Evolutionary conservation across 2,888 invertebrate genomes (phyloP).

Genomic region (Stomorhina lunata): DNA sequence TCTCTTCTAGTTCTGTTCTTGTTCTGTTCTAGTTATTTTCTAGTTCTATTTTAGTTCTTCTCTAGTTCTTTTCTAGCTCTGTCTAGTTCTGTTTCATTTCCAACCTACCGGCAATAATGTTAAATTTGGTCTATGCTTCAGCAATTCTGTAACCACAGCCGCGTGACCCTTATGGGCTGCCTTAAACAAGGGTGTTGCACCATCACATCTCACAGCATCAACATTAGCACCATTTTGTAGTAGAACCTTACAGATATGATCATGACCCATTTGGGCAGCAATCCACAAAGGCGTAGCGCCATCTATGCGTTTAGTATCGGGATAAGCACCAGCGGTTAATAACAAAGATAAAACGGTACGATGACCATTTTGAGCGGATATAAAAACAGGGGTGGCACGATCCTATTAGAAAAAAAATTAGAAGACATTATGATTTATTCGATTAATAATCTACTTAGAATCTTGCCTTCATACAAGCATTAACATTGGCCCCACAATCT

Average conservation of each 20-base stretch:
- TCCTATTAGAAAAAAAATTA: conserved; percentile 82
- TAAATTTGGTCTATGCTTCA: conserved; percentile 90
- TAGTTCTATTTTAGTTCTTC: not conserved
- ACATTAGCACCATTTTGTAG: conserved; percentile 89
- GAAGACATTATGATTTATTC: not conserved
- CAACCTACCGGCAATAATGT: conserved; percentile 88
- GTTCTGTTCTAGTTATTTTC: too few species aligned
- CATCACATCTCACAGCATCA: conserved; percentile 92
- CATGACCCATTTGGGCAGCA: conserved; percentile 96
- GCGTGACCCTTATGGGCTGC: conserved; percentile 96
- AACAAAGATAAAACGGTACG: conserved; percentile 88
- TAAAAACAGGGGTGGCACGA: conserved; percentile 93
- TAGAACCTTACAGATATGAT: conserved; percentile 88
- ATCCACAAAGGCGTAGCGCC: conserved; percentile 96
- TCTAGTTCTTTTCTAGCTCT: not conserved
- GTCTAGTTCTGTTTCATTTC: not conserved
- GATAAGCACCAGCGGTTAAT: conserved; percentile 86
- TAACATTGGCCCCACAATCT: conserved; percentile 89
- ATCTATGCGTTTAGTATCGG: conserved; percentile 89
- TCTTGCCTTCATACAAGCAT: conserved; percentile 90
- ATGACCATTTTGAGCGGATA: conserved; percentile 97
- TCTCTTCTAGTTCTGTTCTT: too few species aligned
- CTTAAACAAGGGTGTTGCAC: conserved; percentile 96
- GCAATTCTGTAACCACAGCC: conserved; percentile 90
- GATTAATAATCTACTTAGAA: not conserved